Base-by-base conservation (phyloP, 1,140 invertebrate genomes). In the Drosophila novamexicana region DNA sequence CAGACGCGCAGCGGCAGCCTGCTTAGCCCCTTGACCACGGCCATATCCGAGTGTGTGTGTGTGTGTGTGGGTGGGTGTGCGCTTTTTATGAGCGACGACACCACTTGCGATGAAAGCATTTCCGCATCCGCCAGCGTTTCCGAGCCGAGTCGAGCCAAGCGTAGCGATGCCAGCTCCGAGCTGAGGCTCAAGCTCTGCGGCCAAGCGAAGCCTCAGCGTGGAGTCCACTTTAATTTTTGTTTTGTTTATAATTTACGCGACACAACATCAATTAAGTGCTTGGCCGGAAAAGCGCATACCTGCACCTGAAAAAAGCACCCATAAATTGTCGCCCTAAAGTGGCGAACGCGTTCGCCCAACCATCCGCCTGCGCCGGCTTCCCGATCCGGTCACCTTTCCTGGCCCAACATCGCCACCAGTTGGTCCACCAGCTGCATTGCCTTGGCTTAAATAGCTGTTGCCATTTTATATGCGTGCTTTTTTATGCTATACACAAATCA, bases 241-340 rank as follows among this genome's bases (percentile, higher is more conserved):
- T 88, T 88, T 89, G 84, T 90, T 89, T 90, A 89, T 89, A 90
- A 90, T 89, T 89, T 89, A 89, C 84, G 84, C 84, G 85, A 81
- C 84, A 90, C 84, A 89, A 89, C 84, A 89, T 89, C 84, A 89
- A 89, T 89, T 89, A 89, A 89, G 80, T 89, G 75, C 84, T 89
- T 90, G 84, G 85, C 77, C 81, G 84, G 84, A 89, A 89, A 80
- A 85, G 81, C 85, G 85, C 81, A 89, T 89, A 89, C 84, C 85
- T 89, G 84, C 77, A 81, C 67, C 77, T 90, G 85, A 90, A 89
- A 89, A 89, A 89, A 89, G 84, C 85, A 72, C 59, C 79, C 85
- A 90, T 89, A 89, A 89, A 89, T 89, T 90, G 64, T 78, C 71
- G 65, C 77, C 75, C 85, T 89, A 88, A 89, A 88, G 84, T 88